A percentile compares a stretch with the other conserved stretches of the same genome.
Evolutionary conservation across 2,113 vertebrate genomes (phyloP).

Genomic region (Todiramphus chloris): DNA sequence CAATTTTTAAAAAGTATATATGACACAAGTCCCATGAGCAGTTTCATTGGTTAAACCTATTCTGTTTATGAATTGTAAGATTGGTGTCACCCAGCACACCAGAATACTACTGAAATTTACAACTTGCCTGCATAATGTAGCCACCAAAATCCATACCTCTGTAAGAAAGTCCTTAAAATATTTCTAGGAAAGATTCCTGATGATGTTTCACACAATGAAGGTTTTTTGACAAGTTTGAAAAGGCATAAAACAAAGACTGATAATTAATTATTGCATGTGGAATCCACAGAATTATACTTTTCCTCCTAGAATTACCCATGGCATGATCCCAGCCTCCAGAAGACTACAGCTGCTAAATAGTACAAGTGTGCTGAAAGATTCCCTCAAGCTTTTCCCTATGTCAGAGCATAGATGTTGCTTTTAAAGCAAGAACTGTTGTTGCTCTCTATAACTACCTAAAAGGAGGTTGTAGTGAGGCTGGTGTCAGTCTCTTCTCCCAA

Average conservation of each 20-base stretch:
- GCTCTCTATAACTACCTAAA: no score
- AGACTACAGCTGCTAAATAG: neutral
- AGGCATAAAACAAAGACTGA: neutral
- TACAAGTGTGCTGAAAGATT: neutral
- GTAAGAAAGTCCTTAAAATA: neutral
- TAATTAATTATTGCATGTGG: neutral
- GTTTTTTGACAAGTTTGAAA: neutral
- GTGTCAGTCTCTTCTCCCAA: no score
- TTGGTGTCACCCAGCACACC: accelerated
- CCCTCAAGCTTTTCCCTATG: neutral
- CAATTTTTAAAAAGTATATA: neutral
- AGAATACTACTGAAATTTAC: neutral
- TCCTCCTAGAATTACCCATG: neutral
- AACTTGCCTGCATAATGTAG: accelerated
- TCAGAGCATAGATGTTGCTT: neutral
- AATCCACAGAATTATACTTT: neutral
- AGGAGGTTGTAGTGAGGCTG: no score
- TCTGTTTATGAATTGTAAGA: neutral
- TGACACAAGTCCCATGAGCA: neutral
- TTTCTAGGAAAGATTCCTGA: neutral
- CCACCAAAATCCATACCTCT: neutral
- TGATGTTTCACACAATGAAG: neutral
- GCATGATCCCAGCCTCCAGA: neutral
- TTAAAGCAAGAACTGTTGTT: neutral
- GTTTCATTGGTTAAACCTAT: neutral